Evolutionary conservation across 1,140 invertebrate species (phyloP), one percentile per base, ranked within the genome.

Genomic region (Heliconius hermathena): DNA sequence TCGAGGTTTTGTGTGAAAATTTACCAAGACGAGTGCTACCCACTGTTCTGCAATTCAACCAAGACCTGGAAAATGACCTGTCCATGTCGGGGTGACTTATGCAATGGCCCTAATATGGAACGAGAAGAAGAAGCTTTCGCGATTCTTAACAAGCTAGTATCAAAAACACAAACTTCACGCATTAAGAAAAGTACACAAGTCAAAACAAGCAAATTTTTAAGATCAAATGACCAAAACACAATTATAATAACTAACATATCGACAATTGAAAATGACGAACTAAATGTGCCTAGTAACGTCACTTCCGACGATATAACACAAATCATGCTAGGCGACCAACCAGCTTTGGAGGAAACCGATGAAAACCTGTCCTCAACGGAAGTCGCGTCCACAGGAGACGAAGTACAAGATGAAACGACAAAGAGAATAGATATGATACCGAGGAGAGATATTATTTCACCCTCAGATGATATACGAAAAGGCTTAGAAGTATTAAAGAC

Each of bases 51-150:
- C 84, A 94, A 94, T 82, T 89, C 91, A 22, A 95, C 94, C 1
- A 95, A 92, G 80, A 89, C 87, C 6, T 94, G 95, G 88, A 89
- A 90, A 29, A 93, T 94, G 82, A 94, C 92, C 11, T 96, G 95
- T 80, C 95, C 95, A 8, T 96, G 95, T 84, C 91, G 89, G 8
- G 93, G 92, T 8, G 87, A 93, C 18, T 90, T 95, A 1, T 96
- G 95, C 86, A 96, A 96, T 76, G 90, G 91, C 20, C 85, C 85
- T 4, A 92, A 92, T 49, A 88, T 88, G 1, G 83, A 91, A 46
- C 85, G 92, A n/a, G 93, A 93, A 82, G 81, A 74, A 0, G 87
- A 89, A 38, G 90, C 91, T 1, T 94, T 94, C 70, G 84, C 82
- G 2, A 77, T 87, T 73, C 86, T 90, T 38, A 82, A 81, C 6